These are phyloP conservation scores for Phataginus tricuspis DNA, from an alignment of 2,797 vertebrate species.

Conservation along the genomic window DNA sequence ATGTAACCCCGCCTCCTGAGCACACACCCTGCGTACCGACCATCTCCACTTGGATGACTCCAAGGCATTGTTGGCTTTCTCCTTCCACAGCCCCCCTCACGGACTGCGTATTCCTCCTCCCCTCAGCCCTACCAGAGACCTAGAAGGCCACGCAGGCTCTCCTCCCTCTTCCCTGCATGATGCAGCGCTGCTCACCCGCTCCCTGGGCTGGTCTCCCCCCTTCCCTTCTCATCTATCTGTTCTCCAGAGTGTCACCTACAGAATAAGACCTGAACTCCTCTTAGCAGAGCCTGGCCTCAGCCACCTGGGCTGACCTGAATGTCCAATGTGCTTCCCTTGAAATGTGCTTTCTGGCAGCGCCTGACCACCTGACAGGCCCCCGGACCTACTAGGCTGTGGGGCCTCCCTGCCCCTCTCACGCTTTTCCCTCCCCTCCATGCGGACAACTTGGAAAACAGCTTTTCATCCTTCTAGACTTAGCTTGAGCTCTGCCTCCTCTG, in stretches of 20 bases:
- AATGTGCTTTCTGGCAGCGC: slow-evolving; percentile 25
- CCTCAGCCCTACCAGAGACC: background rate
- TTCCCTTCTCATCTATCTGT: background rate
- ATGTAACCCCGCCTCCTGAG: background rate
- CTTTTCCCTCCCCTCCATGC: background rate
- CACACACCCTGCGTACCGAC: background rate
- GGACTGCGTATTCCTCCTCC: background rate
- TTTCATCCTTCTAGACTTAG: background rate
- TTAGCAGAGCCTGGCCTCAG: slow-evolving; percentile 33
- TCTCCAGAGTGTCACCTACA: background rate
- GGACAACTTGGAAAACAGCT: background rate
- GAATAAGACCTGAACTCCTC: slow-evolving; percentile 56
- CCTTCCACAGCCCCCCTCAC: background rate
- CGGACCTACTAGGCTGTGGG: background rate
- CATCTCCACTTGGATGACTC: background rate
- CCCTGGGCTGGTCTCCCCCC: background rate
- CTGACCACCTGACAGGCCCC: slow-evolving; percentile 54
- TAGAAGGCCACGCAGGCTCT: background rate
- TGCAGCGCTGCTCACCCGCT: background rate
- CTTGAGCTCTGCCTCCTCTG: background rate
- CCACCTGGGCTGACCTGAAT: slow-evolving; percentile 31
- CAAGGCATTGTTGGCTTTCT: background rate
- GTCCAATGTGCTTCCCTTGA: slow-evolving; percentile 42
- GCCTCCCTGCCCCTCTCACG: background rate
- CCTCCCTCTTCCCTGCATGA: background rate